Percentiles rank a stretch among this genome's conserved stretches.
phyloP scores from a whole-genome alignment of 2,888 invertebrate species.

The Zele albiditarsus region DNA sequence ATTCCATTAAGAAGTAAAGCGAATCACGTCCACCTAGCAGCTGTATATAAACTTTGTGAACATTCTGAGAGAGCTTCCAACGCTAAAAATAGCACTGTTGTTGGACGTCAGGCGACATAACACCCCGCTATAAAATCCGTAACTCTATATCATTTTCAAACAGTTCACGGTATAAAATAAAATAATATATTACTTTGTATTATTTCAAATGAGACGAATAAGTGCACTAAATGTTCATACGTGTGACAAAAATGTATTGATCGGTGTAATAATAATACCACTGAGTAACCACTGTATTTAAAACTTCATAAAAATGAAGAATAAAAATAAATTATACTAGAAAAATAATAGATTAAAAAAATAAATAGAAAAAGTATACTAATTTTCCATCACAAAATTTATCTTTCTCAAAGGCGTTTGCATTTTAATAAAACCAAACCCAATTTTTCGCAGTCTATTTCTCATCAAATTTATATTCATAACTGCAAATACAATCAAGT shows the following conservation, averaged over 20 bases:
- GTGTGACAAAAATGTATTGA: neutral
- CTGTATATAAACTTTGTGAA: slow-evolving; percentile 45
- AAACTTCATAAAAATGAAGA: neutral
- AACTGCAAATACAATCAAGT: neutral
- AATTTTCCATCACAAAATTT: slow-evolving; percentile 6
- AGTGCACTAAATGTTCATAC: neutral
- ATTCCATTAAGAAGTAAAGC: slow-evolving; percentile 33
- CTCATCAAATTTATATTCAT: neutral
- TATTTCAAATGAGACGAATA: neutral
- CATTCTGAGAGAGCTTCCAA: slow-evolving; percentile 36
- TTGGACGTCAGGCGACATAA: slow-evolving; percentile 30
- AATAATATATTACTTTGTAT: neutral
- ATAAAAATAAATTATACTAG: too few species aligned
- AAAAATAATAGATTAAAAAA: neutral
- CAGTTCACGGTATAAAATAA: neutral
- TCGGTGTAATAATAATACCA: neutral
- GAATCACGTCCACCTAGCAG: slow-evolving; percentile 43
- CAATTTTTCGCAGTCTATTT: neutral
- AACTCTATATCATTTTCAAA: slow-evolving; percentile 16
- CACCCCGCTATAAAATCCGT: slow-evolving; percentile 8
- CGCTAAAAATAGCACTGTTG: slow-evolving; percentile 44
- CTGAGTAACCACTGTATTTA: neutral
- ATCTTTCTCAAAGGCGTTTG: neutral
- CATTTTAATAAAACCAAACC: slow-evolving; percentile 20
- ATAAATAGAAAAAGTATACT: slow-evolving; percentile 12